phyloP scores from a whole-genome alignment of 2,888 invertebrate species.

The Argyra leucocephala region DNA sequence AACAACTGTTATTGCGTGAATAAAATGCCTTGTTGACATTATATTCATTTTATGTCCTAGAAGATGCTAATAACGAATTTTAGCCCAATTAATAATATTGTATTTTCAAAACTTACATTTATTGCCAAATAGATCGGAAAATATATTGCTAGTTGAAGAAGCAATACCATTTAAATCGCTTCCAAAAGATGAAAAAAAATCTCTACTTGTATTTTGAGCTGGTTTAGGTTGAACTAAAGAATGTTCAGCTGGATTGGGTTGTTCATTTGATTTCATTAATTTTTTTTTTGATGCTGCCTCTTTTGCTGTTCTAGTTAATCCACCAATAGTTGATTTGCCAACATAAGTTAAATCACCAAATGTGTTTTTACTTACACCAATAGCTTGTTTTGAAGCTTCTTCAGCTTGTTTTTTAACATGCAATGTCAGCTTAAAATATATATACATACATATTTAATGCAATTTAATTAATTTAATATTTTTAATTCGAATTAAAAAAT shows the following conservation, averaged over 20 bases:
- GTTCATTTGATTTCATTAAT: conserved; percentile 57
- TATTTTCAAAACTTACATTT: conserved; percentile 46
- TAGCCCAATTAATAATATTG: not conserved
- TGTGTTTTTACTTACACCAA: conserved; percentile 81
- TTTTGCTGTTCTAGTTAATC: conserved; percentile 83
- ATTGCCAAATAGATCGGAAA: conserved; percentile 84
- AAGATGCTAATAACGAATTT: not conserved
- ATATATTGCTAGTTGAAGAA: conserved; percentile 85
- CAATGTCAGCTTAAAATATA: conserved; percentile 65
- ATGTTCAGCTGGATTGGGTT: conserved; percentile 20
- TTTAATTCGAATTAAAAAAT: not conserved
- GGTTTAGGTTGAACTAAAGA: conserved; percentile 26
- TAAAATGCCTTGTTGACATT: too few relatives aligned
- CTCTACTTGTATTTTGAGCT: conserved; percentile 52
- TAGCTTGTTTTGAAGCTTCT: conserved; percentile 73
- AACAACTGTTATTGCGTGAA: too few relatives aligned
- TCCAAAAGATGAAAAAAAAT: conserved; percentile 84
- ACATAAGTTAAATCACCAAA: conserved; percentile 81
- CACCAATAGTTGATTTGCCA: conserved; percentile 80
- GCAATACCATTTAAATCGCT: conserved; percentile 88
- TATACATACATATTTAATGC: too few relatives aligned
- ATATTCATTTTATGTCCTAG: not conserved
- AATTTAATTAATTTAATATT: too few relatives aligned
- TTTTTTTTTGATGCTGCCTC: conserved; percentile 74
- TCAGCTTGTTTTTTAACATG: conserved; percentile 84